A percentile compares a stretch with the other conserved stretches of the same genome.
Evolutionary conservation across 53 echinoderm and acorn worm genomes (phyloP).

Genomic region (Crossaster papposus): DNA sequence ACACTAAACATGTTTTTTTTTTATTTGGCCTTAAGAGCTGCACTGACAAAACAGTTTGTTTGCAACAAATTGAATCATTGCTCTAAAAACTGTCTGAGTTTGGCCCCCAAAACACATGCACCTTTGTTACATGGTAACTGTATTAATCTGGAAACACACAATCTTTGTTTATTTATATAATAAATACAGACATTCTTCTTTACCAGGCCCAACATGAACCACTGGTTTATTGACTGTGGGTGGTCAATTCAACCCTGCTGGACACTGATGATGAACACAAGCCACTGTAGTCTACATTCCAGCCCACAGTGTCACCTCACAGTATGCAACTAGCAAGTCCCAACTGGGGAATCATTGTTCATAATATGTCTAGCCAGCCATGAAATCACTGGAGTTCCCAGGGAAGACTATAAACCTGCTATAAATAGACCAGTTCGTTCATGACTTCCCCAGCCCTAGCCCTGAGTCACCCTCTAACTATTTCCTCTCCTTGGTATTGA

Average conservation of each 20-base stretch:
- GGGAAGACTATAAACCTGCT: neutral
- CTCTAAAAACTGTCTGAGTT: neutral
- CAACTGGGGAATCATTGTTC: neutral
- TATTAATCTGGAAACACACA: neutral
- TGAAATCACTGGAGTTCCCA: neutral
- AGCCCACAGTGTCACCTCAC: neutral
- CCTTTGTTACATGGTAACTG: neutral
- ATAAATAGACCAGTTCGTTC: neutral
- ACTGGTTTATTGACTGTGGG: slow-evolving; percentile 30
- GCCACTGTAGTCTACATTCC: neutral
- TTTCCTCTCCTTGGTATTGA: slow-evolving; percentile 16
- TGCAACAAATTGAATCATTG: neutral
- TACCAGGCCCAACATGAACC: neutral
- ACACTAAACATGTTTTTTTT: no score
- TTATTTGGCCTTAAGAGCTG: no score
- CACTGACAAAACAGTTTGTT: neutral
- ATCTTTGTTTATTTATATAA: neutral
- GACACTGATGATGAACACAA: neutral
- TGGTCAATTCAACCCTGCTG: neutral
- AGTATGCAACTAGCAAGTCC: no score
- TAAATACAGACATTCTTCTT: neutral
- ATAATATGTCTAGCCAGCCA: neutral
- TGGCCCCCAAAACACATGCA: neutral
- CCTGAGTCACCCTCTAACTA: slow-evolving; percentile 4
- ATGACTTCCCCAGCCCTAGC: neutral